Percentiles rank a stretch among this genome's conserved stretches.
These are phyloP conservation scores for Megamerina dolium DNA, from an alignment of 2,888 invertebrate species.

Conservation along the genomic window DNA sequence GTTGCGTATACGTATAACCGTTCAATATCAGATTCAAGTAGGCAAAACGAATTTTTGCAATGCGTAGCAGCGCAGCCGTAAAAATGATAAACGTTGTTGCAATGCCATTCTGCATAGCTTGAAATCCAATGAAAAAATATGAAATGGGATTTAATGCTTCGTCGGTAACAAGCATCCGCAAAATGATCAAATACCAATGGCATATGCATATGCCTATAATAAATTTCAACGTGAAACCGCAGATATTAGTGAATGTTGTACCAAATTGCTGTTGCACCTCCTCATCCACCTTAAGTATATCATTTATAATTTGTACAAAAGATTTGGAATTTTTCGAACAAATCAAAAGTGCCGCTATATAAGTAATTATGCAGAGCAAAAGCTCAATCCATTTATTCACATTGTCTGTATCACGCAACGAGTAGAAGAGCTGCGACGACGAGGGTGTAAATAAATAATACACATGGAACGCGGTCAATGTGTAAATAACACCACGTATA, in stretches of 20 bases:
- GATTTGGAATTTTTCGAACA: slow-evolving; percentile 34
- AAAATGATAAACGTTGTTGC: slow-evolving; percentile 38
- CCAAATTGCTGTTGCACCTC: slow-evolving; percentile 35
- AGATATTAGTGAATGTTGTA: slow-evolving; percentile 28
- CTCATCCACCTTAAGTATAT: slow-evolving; percentile 37
- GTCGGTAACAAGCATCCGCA: slow-evolving; percentile 25
- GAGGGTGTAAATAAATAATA: slow-evolving; percentile 32
- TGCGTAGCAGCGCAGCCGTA: slow-evolving; percentile 32
- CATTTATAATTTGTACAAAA: slow-evolving; percentile 37
- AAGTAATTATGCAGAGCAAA: slow-evolving; percentile 35
- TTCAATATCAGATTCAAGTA: slow-evolving; percentile 37
- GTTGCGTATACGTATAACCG: slow-evolving; percentile 34
- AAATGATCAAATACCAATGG: slow-evolving; percentile 34
- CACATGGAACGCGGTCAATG: slow-evolving; percentile 34
- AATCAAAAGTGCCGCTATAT: slow-evolving; percentile 32
- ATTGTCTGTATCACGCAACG: slow-evolving; percentile 36
- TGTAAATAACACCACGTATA: slow-evolving; percentile 32
- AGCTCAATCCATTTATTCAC: slow-evolving; percentile 43
- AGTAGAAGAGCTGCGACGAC: slow-evolving; percentile 28
- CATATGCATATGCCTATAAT: slow-evolving; percentile 30
- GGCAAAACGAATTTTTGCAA: slow-evolving; percentile 37
- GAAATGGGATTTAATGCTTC: slow-evolving; percentile 26
- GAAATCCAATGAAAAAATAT: slow-evolving; percentile 31
- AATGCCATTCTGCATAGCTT: slow-evolving; percentile 36
- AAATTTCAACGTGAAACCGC: slow-evolving; percentile 30